phyloP scores from a whole-genome alignment of 2,888 invertebrate species.

The Megaustenia siamemsis region DNA sequence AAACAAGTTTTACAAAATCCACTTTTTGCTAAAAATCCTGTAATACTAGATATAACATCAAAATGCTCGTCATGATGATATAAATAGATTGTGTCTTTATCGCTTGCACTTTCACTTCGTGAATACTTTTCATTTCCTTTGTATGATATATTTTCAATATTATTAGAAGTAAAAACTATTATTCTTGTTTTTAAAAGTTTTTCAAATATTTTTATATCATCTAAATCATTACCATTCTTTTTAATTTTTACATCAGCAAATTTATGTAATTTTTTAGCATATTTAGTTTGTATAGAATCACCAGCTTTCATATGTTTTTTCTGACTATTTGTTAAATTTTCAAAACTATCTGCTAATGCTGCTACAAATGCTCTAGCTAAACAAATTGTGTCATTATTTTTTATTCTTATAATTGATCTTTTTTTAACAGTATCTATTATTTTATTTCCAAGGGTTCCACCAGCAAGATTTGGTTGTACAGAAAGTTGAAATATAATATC shows the following conservation, averaged over 20 bases:
- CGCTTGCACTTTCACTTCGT: background rate
- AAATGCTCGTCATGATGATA: background rate
- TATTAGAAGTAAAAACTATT: background rate
- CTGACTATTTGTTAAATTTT: background rate
- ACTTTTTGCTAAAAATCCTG: background rate
- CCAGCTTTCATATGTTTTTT: background rate
- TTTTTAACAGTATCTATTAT: too few species aligned
- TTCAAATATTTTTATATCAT: slow-evolving; percentile 7
- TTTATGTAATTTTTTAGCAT: background rate
- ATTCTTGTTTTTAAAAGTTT: slow-evolving; percentile 11
- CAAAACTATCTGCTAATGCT: background rate
- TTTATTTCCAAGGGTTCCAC: background rate
- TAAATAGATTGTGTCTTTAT: background rate
- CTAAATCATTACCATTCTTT: slow-evolving; percentile 1
- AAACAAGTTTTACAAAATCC: slow-evolving; percentile 18
- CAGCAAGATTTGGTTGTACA: background rate
- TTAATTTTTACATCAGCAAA: background rate
- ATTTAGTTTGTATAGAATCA: background rate
- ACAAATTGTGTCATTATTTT: slow-evolving; percentile 4
- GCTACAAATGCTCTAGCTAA: slow-evolving; percentile 8
- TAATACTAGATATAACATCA: slow-evolving; percentile 12
- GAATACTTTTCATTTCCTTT: slow-evolving; percentile 11
- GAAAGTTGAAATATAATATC: slow-evolving; percentile 1
- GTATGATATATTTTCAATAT: background rate
- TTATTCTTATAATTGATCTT: background rate